Conservation (phyloP, 53 echinoderm and acorn worm species). For the Paelopatides confundens region DNA sequence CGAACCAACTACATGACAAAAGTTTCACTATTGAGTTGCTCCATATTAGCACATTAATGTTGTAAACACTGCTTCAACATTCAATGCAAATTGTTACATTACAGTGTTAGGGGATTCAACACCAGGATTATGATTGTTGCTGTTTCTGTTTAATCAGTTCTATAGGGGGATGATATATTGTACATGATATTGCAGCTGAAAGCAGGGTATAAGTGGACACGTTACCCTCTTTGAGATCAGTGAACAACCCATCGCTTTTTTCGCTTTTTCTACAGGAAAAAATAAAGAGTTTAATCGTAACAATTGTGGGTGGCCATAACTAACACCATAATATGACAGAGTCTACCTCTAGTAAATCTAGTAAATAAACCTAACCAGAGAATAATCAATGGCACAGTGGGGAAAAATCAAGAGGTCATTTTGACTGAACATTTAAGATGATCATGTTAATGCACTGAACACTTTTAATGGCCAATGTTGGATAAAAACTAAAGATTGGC, state of each 20-base stretch:
- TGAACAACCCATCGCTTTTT: slow-evolving; percentile 38
- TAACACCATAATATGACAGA: too few species aligned
- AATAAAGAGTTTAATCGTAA: slow-evolving; percentile 23
- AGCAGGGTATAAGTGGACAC: slow-evolving; percentile 35
- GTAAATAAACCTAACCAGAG: too few species aligned
- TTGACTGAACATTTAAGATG: too few species aligned
- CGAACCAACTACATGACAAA: too few species aligned
- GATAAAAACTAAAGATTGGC: too few species aligned
- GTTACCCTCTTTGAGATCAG: slow-evolving; percentile 32
- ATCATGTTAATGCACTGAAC: too few species aligned
- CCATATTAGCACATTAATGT: background rate
- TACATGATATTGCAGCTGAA: slow-evolving; percentile 32
- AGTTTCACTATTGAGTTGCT: background rate
- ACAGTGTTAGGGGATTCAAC: background rate
- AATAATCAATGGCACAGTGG: too few species aligned
- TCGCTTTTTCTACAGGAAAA: slow-evolving; percentile 25
- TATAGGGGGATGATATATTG: background rate
- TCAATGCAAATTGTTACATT: background rate
- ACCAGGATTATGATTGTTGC: background rate
- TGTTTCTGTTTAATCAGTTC: background rate
- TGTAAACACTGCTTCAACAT: background rate
- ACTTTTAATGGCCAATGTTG: too few species aligned
- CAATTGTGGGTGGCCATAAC: background rate
- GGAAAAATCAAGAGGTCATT: too few species aligned
- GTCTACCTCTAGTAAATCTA: too few species aligned